Percentiles rank a stretch among this genome's conserved stretches.
phyloP scores from a whole-genome alignment of 2,888 invertebrate genomes.

The Slavum lentiscoides region DNA sequence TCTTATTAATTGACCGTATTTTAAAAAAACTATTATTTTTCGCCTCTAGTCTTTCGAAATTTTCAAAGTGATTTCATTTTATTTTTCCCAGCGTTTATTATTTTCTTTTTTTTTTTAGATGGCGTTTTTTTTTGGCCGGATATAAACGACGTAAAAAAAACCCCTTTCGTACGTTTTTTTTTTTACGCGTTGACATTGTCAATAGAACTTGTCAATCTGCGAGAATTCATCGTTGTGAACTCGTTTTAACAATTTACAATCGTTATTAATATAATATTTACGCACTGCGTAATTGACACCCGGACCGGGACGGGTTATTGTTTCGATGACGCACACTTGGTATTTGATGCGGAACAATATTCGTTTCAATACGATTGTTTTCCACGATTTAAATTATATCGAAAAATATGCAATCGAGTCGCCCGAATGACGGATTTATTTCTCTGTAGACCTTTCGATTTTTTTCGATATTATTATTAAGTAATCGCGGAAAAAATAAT shows the following conservation, averaged over 20 bases:
- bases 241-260: constrained; percentile 25
- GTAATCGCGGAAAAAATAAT: too few species aligned
- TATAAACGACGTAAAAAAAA: constrained; percentile 7
- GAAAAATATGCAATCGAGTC: neutral
- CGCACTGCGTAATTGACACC: constrained; percentile 7
- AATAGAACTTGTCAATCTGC: constrained; percentile 27
- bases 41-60: too few species aligned
- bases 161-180: neutral
- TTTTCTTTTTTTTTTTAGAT: neutral
- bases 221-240: constrained; percentile 13
- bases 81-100: neutral
- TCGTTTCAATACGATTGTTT: neutral
- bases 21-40: too few species aligned
- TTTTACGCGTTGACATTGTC: constrained; percentile 24
- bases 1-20: too few species aligned
- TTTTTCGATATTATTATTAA: too few species aligned
- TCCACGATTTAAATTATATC: neutral
- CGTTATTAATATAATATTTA: neutral
- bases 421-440: too few species aligned
- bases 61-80: neutral
- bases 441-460: too few species aligned
- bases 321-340: neutral
- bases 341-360: neutral
- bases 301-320: neutral
- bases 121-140: neutral